Conservation (phyloP, 92 coral and sea anemone genomes). For the Parazoanthus darwini region DNA sequence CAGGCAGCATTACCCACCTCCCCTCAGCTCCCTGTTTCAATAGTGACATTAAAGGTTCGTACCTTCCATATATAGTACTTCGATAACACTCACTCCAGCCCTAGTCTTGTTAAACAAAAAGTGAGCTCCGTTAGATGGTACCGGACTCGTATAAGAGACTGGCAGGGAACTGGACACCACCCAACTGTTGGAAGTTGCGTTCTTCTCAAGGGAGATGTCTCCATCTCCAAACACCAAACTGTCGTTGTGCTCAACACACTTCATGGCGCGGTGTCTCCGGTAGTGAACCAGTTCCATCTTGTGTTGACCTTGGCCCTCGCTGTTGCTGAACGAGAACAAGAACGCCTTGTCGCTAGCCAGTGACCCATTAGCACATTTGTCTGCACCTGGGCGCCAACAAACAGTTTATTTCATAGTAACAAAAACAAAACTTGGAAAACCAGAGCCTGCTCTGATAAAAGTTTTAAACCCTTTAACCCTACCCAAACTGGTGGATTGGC, state of each 20-base stretch:
- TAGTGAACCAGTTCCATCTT: conserved; percentile 7
- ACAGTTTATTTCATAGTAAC: background rate
- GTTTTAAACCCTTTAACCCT: too few species aligned
- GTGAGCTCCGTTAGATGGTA: background rate
- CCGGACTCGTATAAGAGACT: background rate
- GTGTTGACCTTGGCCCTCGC: background rate
- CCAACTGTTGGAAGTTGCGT: background rate
- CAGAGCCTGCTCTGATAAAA: background rate
- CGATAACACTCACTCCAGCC: conserved; percentile 9
- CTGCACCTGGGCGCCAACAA: background rate
- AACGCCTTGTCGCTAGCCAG: conserved; percentile 32
- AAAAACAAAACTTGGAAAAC: background rate
- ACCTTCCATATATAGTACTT: conserved; percentile 32
- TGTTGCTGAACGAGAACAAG: conserved; percentile 29
- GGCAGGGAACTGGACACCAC: conserved; percentile 18
- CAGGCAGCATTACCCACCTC: too few species aligned
- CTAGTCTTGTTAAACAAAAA: conserved; percentile 23
- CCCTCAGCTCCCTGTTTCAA: too few species aligned
- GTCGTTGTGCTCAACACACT: background rate
- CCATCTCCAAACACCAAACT: conserved; percentile 21
- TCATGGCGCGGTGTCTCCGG: conserved; percentile 26
- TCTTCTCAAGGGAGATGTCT: background rate
- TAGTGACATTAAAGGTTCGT: background rate
- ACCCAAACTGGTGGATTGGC: too few species aligned
- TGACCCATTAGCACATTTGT: background rate